Base-by-base conservation (phyloP, 92 coral and sea anemone species). In the Montipora capitata region DNA sequence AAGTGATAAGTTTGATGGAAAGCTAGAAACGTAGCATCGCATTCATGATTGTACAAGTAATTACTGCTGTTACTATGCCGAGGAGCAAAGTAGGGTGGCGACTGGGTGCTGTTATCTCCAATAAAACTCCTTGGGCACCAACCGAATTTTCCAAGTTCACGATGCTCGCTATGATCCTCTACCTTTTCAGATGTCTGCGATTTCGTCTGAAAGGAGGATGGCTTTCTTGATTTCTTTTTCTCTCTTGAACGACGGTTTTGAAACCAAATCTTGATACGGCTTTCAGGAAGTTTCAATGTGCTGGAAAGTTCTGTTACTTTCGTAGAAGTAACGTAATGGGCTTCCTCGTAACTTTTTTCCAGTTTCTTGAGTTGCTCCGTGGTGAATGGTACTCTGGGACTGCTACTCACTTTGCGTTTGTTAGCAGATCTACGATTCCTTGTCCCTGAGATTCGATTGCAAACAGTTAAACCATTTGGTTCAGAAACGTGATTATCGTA, bases 201-300 rank as follows among this genome's bases (percentile, higher is more conserved):
- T 57, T 39, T n/a, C 20, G 80, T 9, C 39, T 57, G 62, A 5
- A 42, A 45, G 15, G 14, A n/a, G 45, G 54, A 2, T 66, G 38
- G 14, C 67, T 85, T 73, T 49, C 9, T 74, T 4, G 66, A 10
- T 42, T 11, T 91, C 79, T 83, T 73, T 68, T 91, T 91, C 72
- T 91, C 94, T 38, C 94, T 79, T 57, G 94, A 91, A 7, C 94
- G 91, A 62, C 94, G 81, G 66, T 91, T 91, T 15, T 91, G 94
- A 20, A 91, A 91, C 94, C 94, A 91, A 41, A 91, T 91, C 68
- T 91, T 91, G 13, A 91, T 81, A 63, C 90, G 89, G 54, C 51
- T 74, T 45, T 78, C 88, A 13, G 94, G 91, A 14, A 91, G 88
- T 65, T 49, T 59, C 8, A 91, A 56, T 20, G 40, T 64, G 3